Evolutionary conservation across 2,797 vertebrate species (phyloP).

Genomic region (Lophotriccus pileatus): DNA sequence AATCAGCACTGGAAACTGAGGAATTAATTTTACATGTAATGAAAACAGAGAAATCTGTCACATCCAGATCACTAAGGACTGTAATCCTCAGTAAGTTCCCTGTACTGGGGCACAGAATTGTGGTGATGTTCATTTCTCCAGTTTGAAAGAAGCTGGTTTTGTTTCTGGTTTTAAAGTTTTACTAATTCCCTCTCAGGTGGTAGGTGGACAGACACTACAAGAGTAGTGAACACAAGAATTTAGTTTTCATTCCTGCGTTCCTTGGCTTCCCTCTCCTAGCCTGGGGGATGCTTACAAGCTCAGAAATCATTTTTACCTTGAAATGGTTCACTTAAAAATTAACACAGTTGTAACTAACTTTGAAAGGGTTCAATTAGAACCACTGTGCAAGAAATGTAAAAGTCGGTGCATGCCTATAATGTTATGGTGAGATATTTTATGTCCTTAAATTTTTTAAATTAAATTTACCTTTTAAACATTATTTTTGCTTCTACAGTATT

Average conservation of each 20-base stretch:
- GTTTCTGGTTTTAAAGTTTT: neutral
- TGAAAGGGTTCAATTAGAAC: neutral
- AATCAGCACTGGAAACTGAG: neutral
- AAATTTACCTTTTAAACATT: neutral
- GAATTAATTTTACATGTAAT: neutral
- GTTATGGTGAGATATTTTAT: neutral
- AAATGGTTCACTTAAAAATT: slow-evolving; percentile 5
- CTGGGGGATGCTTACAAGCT: neutral
- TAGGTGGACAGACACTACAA: neutral
- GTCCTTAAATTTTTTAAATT: neutral
- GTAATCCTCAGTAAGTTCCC: neutral
- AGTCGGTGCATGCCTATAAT: neutral
- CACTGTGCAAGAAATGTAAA: neutral
- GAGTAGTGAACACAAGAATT: neutral
- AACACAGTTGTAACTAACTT: neutral
- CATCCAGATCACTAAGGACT: neutral
- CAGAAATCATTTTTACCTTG: neutral
- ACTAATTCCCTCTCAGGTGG: neutral
- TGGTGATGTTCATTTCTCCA: neutral
- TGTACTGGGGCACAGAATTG: too few relatives aligned
- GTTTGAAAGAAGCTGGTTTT: neutral
- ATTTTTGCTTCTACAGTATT: neutral
- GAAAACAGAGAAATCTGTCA: neutral
- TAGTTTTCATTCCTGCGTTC: neutral
- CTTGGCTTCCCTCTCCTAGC: neutral